Evolutionary conservation across 1,140 invertebrate genomes (phyloP).

Genomic region (Platyura marginata): DNA sequence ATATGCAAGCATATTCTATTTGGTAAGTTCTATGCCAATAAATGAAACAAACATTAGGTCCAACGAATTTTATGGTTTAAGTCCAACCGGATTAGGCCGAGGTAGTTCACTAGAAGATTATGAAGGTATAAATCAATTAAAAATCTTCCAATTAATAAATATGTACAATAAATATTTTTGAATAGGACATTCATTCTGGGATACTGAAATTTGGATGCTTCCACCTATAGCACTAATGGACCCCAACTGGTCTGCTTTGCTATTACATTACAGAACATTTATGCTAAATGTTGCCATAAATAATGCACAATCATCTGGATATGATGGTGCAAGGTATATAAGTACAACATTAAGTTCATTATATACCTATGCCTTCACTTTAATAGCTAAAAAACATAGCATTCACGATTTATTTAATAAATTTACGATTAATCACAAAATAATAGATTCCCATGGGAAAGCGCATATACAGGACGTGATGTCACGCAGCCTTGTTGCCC

Average conservation of each 20-base stretch:
- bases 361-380: background rate
- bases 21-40: background rate
- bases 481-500: conserved; percentile 35
- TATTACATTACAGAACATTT: conserved; percentile 13
- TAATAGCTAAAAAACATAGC: background rate
- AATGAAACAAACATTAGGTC: background rate
- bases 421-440: too few relatives aligned
- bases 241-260: conserved; percentile 10
- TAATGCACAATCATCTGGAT: conserved; percentile 10
- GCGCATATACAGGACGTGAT: conserved; percentile 32
- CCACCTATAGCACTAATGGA: conserved; percentile 13
- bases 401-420: too few relatives aligned
- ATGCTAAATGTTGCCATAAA: conserved; percentile 12
- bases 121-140: conserved; percentile 4
- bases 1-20: background rate
- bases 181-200: conserved; percentile 23
- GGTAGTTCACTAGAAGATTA: conserved; percentile 23
- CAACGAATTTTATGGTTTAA: conserved; percentile 30
- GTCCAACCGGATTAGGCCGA: conserved; percentile 32
- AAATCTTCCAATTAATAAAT: too few relatives aligned
- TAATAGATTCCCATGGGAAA: conserved; percentile 30
- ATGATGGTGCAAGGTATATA: background rate
- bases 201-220: conserved; percentile 24
- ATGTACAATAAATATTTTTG: too few relatives aligned
- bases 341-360: background rate